Evolutionary conservation across 2,888 invertebrate genomes (phyloP).

Genomic region (Apamea monoglypha): DNA sequence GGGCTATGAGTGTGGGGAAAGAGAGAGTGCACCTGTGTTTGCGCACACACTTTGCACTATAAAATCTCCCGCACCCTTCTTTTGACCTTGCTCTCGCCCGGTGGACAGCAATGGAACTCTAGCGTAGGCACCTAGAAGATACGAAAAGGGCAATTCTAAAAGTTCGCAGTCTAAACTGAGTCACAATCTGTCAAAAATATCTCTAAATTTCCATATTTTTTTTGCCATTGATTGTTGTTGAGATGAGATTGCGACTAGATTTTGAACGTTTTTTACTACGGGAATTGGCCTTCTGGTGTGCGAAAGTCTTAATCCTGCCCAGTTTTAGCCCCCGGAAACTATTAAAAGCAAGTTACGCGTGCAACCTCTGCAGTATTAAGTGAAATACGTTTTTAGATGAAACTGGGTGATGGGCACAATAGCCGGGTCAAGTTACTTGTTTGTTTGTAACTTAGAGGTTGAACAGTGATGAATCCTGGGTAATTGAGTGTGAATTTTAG

Average conservation of each 20-base stretch:
- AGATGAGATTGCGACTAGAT: neutral
- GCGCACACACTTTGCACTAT: no score
- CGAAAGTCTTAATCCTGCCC: neutral
- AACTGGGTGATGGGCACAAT: conserved; percentile 28
- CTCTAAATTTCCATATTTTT: neutral
- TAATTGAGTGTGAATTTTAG: conserved; percentile 10
- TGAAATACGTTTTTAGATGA: conserved; percentile 43
- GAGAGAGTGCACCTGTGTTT: neutral
- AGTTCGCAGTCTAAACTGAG: neutral
- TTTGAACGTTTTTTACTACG: neutral
- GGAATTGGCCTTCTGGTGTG: neutral
- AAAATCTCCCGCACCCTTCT: neutral
- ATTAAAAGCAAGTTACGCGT: conserved; percentile 35
- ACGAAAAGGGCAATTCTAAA: neutral
- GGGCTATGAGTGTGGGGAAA: neutral
- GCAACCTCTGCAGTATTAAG: conserved; percentile 24
- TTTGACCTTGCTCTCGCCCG: neutral
- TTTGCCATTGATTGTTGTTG: neutral
- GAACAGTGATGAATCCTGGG: conserved; percentile 23
- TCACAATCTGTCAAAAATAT: neutral
- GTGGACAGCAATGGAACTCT: neutral
- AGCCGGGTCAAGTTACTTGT: conserved; percentile 10
- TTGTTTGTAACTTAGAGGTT: conserved; percentile 36
- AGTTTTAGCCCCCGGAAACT: conserved; percentile 10
- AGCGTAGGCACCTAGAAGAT: neutral